Percentiles rank a stretch among this genome's conserved stretches.
These are phyloP conservation scores for Craterocephalus amniculus DNA, from an alignment of 2,797 vertebrate genomes.

Conservation along the genomic window DNA sequence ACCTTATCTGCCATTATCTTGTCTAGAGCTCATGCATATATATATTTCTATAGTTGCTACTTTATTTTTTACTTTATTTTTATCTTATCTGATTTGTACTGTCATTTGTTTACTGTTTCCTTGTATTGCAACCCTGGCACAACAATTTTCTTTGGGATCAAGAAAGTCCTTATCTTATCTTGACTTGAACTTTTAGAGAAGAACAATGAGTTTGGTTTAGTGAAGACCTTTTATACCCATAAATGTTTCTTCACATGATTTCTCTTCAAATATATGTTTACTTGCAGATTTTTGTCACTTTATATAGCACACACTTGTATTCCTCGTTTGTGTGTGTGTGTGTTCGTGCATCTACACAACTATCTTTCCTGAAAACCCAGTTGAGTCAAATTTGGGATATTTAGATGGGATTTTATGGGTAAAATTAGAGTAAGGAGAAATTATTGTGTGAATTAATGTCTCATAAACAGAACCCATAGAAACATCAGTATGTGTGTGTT, in stretches of 20 bases:
- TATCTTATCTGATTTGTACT: no score
- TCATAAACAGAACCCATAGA: background rate
- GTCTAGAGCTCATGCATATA: no score
- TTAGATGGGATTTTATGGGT: background rate
- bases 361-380: background rate
- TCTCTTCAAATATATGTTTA: background rate
- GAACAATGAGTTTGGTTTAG: background rate
- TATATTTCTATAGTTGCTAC: no score
- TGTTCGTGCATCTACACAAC: background rate
- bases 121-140: no score
- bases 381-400: background rate
- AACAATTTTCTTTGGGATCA: no score
- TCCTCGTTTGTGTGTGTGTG: background rate
- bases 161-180: no score
- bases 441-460: background rate
- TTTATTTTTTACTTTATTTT: no score
- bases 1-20: no score
- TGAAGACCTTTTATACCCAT: background rate
- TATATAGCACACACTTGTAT: background rate
- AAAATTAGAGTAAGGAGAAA: background rate
- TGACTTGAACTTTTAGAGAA: no score
- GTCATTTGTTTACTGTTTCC: no score
- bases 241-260: background rate
- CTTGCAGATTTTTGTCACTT: background rate
- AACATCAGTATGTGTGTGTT: slow-evolving; percentile 24